Conservation (phyloP, 1,140 invertebrate genomes). For the Temnothorax longispinosus region DNA sequence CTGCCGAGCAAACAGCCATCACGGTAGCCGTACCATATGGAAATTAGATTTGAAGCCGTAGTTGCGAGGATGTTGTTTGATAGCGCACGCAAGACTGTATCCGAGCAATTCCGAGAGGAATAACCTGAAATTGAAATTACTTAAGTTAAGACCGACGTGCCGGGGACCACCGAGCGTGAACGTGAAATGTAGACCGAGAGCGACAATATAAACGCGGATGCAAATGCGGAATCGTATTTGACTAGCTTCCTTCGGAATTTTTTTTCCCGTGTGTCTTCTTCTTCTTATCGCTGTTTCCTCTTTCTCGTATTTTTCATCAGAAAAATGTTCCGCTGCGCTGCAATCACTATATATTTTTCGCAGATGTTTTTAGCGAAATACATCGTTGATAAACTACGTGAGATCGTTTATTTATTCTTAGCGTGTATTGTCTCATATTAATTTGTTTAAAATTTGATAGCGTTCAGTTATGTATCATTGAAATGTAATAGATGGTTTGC, state of each 20-base stretch:
- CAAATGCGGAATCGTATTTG: slow-evolving; percentile 54
- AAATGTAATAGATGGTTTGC: not conserved
- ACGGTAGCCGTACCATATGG: slow-evolving; percentile 26
- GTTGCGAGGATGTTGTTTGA: slow-evolving; percentile 56
- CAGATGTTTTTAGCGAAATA: slow-evolving; percentile 3
- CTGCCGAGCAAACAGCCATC: slow-evolving; percentile 13
- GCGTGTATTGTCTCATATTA: not conserved
- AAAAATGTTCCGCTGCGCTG: slow-evolving; percentile 3
- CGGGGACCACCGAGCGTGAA: slow-evolving; percentile 47
- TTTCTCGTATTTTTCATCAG: not conserved
- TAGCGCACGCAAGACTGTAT: slow-evolving; percentile 58
- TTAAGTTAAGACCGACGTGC: slow-evolving; percentile 75
- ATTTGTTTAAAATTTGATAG: not conserved
- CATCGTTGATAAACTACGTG: not conserved
- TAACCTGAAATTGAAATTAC: slow-evolving; percentile 78
- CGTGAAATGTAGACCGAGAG: slow-evolving; percentile 18
- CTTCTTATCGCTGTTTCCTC: not conserved
- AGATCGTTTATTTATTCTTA: not conserved
- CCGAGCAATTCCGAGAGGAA: slow-evolving; percentile 52
- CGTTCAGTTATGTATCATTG: not conserved
- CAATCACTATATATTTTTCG: not conserved
- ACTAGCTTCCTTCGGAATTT: slow-evolving; percentile 42
- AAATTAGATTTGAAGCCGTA: slow-evolving; percentile 66
- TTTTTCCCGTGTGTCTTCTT: not conserved
- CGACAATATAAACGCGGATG: slow-evolving; percentile 35